These are phyloP conservation scores for Hypena proboscidalis DNA, from an alignment of 2,888 invertebrate genomes.

Conservation along the genomic window DNA sequence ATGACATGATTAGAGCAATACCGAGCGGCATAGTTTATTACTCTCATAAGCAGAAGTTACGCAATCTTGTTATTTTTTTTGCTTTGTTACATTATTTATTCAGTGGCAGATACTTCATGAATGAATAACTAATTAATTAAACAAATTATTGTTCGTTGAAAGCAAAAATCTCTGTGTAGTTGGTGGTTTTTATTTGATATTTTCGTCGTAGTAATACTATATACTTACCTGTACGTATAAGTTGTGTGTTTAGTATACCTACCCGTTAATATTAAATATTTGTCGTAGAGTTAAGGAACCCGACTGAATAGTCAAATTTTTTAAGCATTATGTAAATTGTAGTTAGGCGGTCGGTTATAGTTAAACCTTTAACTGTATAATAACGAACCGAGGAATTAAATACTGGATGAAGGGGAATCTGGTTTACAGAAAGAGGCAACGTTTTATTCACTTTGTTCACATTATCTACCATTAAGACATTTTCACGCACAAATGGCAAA, in stretches of 20 bases:
- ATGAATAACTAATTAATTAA: constrained; percentile 12
- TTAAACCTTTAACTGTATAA: constrained; percentile 55
- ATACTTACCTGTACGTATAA: constrained; percentile 26
- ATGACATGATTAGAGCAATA: constrained; percentile 20
- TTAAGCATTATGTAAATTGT: constrained; percentile 73
- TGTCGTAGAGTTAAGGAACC: constrained; percentile 74
- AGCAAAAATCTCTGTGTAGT: constrained; percentile 14
- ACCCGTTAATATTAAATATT: constrained; percentile 51
- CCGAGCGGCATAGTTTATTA: constrained; percentile 9
- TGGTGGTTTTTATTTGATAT: constrained; percentile 23
- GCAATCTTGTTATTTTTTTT: constrained; percentile 17
- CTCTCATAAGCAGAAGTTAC: constrained; percentile 7
- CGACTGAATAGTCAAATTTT: constrained; percentile 84
- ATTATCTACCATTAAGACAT: constrained; percentile 19
- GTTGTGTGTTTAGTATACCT: constrained; percentile 44
- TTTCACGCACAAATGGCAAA: constrained; percentile 33
- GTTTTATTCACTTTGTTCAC: constrained; percentile 29
- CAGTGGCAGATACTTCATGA: constrained; percentile 20
- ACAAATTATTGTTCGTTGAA: constrained; percentile 4
- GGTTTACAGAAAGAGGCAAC: constrained; percentile 19
- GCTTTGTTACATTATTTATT: constrained; percentile 13
- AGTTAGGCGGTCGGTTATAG: constrained; percentile 60
- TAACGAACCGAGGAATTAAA: constrained; percentile 29
- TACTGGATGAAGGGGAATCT: constrained; percentile 24
- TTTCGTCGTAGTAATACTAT: constrained; percentile 27